Evolutionary conservation across 2,888 invertebrate genomes (phyloP), one percentile per base, ranked within the genome.

Genomic region (Catocala sponsa): DNA sequence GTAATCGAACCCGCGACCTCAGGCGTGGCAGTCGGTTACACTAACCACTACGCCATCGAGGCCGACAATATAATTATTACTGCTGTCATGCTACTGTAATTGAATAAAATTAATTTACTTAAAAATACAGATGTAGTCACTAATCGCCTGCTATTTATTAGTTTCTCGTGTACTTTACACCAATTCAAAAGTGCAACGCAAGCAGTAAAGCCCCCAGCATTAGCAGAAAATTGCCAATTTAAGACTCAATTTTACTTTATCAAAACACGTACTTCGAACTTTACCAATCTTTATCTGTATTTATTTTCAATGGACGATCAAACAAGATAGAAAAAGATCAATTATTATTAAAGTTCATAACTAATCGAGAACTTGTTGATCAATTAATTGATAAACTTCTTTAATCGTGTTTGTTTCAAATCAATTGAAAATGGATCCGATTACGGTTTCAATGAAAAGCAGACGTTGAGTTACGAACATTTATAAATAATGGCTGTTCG

Each of bases 361-460:
- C 48, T 54, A 55, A 62, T 60, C 42, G 47, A 63, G 48, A 59
- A 52, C 15, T 62, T 56, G 47, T 57, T 53, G 52, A 62, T 65
- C 59, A 65, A 76, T 74, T 63, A 74, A 48, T 63, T 70, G 62
- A 67, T 60, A 55, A 67, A 61, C 44, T 76, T 70, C 38, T 53
- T 53, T 61, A 60, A 55, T 55, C 47, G 44, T 53, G 47, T 59
- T 74, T 70, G 62, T 63, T 70, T 62, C 43, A 13, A 46, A 58
- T 63, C 15, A 56, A 67, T 61, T 64, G 44, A 38, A 63, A 64
- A 56, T 54, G 25, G 57, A 70, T 70, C 46, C 50, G 50, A 62
- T 63, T 56, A 59, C 49, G 61, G 55, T 63, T 72, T 35, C 60
- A 56, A 49, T 59, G 25, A 57, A 49, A 38, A 48, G 55, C 55